phyloP scores from a whole-genome alignment of 2,113 vertebrate species.

The Abramis brama region DNA sequence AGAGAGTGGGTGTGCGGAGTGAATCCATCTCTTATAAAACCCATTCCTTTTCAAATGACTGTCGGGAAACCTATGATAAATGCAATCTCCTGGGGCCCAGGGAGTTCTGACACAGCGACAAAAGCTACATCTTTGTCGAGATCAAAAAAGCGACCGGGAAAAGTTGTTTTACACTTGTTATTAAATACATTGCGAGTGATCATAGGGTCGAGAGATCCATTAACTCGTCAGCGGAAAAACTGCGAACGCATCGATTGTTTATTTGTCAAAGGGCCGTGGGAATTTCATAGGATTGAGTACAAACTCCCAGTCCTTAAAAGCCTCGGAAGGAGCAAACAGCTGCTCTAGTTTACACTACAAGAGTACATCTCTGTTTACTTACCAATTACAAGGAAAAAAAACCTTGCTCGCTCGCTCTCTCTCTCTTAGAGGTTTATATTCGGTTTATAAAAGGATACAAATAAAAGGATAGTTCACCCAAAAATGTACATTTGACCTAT shows the following conservation, averaged over 20 bases:
- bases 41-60: constrained; percentile 65
- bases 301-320: constrained; percentile 24
- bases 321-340: not conserved
- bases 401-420: not conserved
- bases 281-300: not conserved
- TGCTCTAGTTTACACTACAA: constrained; percentile 34
- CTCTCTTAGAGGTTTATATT: not conserved
- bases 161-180: constrained; percentile 63
- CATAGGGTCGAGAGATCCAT: not conserved
- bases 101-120: constrained; percentile 64
- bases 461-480: not conserved
- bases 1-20: constrained; percentile 77
- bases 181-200: constrained; percentile 17
- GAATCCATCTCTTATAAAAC: constrained; percentile 70
- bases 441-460: not conserved
- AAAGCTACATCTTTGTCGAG: constrained; percentile 60
- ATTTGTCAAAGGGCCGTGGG: not conserved
- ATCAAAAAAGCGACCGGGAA: constrained; percentile 59
- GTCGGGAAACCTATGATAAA: constrained; percentile 69
- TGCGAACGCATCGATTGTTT: not conserved
- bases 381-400: constrained; percentile 2
- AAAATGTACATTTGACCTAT: not conserved
- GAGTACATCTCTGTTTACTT: constrained; percentile 39
- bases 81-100: constrained; percentile 59
- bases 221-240: not conserved